A percentile compares a stretch with the other conserved stretches of the same genome.
phyloP scores from a whole-genome alignment of 2,113 vertebrate species.

The Phalacrocorax aristotelis region DNA sequence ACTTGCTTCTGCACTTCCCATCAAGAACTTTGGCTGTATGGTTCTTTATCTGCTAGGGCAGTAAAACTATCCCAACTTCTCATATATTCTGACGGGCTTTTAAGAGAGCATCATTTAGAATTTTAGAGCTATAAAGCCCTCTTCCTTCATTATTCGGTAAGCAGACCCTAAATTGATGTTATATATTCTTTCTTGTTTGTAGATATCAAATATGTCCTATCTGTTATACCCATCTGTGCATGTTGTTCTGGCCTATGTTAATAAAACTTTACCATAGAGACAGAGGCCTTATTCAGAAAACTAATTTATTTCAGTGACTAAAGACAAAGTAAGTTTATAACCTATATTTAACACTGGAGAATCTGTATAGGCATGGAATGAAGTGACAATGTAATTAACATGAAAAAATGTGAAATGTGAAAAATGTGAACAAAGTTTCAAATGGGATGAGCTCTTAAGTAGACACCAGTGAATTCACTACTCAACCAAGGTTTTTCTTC shows the following conservation, averaged over 20 bases:
- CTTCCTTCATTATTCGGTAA: slow-evolving; percentile 34
- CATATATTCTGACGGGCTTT: slow-evolving; percentile 16
- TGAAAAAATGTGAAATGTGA: background rate
- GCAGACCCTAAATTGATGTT: background rate
- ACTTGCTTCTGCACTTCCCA: background rate
- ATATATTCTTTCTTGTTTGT: background rate
- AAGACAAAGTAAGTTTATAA: background rate
- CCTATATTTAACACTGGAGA: background rate
- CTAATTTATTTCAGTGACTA: background rate
- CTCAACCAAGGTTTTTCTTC: background rate
- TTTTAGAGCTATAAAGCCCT: slow-evolving; percentile 43
- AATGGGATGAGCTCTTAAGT: background rate
- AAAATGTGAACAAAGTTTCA: background rate
- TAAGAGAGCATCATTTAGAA: slow-evolving; percentile 31
- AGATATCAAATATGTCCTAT: background rate
- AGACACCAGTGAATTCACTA: background rate
- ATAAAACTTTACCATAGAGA: background rate
- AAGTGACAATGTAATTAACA: background rate
- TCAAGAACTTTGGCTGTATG: background rate
- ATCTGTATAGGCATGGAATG: background rate
- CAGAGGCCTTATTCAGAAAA: background rate
- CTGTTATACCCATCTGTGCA: background rate
- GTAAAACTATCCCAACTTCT: slow-evolving; percentile 32
- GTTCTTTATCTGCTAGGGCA: slow-evolving; percentile 45
- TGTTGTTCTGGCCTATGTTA: background rate